A percentile compares a stretch with the other conserved stretches of the same genome.
Conservation (phyloP, 30 jellyfish, hydroid and myxozoan genomes). For the Turritopsis rubra region DNA sequence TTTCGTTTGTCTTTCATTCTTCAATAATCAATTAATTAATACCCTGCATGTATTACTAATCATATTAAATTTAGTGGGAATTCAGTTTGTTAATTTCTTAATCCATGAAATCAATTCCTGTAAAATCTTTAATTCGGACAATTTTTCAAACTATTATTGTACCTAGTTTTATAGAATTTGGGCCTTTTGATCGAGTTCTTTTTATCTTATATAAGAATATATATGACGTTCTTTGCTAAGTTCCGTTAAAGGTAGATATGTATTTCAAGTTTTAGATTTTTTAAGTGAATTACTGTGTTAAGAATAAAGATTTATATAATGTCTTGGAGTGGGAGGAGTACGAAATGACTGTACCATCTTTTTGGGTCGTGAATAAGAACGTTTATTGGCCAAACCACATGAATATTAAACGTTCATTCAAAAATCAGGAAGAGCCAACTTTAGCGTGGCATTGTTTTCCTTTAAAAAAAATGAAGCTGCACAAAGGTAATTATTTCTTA, state of each 20-base stretch:
- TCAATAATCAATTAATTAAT: too few relatives aligned
- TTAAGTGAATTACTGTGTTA: neutral
- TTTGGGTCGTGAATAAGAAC: neutral
- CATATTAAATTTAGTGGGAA: neutral
- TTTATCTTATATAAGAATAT: too few relatives aligned
- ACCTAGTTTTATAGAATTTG: too few relatives aligned
- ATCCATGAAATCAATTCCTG: neutral
- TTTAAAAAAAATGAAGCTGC: neutral
- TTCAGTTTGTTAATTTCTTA: neutral
- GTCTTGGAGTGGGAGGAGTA: slow-evolving; percentile 19
- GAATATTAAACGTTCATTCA: neutral
- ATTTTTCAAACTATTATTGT: too few relatives aligned
- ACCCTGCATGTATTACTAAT: neutral
- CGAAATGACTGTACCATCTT: slow-evolving; percentile 10
- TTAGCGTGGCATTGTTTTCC: neutral
- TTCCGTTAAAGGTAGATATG: neutral
- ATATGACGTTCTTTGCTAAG: too few relatives aligned
- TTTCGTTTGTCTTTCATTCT: too few relatives aligned
- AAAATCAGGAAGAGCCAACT: neutral
- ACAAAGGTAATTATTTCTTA: neutral
- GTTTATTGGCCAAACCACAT: slow-evolving; percentile 4
- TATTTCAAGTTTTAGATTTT: neutral
- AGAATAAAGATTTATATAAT: neutral
- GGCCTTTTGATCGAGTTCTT: too few relatives aligned
- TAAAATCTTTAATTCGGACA: too few relatives aligned